Conservation (phyloP, 2,888 invertebrate species). For the Hofmannophila pseudospretella region DNA sequence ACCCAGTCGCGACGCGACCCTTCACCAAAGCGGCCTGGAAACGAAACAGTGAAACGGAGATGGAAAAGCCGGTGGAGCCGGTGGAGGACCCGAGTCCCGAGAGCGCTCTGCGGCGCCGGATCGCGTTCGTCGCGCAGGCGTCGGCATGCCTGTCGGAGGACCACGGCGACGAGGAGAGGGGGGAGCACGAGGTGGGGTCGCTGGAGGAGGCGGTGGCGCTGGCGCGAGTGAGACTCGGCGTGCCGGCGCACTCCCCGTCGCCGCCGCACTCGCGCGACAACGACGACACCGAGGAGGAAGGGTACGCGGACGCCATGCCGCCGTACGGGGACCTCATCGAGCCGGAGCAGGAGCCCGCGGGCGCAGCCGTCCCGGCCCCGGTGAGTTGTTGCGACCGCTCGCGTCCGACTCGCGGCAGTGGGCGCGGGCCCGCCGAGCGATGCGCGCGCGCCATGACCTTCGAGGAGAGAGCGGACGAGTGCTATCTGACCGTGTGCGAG, state of each 20-base stretch:
- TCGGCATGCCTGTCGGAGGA: slow-evolving; percentile 74
- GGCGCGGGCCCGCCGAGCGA: slow-evolving; percentile 50
- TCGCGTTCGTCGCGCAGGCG: slow-evolving; percentile 75
- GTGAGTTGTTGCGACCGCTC: neutral
- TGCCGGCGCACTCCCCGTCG: slow-evolving; percentile 46
- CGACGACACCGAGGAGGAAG: slow-evolving; percentile 68
- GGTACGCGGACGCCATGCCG: slow-evolving; percentile 67
- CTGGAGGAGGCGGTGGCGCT: slow-evolving; percentile 73
- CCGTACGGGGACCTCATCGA: slow-evolving; percentile 75
- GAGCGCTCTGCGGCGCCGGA: slow-evolving; percentile 65
- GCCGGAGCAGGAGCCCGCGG: slow-evolving; percentile 47
- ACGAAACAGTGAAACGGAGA: slow-evolving; percentile 52
- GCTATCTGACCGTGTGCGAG: slow-evolving; percentile 72
- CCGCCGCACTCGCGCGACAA: slow-evolving; percentile 54
- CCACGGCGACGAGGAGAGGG: slow-evolving; percentile 56
- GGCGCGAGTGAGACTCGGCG: slow-evolving; percentile 66
- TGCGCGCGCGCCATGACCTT: slow-evolving; percentile 76
- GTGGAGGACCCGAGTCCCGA: slow-evolving; percentile 67
- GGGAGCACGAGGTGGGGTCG: slow-evolving; percentile 61
- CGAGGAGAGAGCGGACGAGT: slow-evolving; percentile 68
- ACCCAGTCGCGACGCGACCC: slow-evolving; percentile 71
- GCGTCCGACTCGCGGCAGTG: slow-evolving; percentile 42
- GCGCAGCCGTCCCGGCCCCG: slow-evolving; percentile 47
- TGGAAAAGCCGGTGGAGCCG: slow-evolving; percentile 56
- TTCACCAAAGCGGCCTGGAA: slow-evolving; percentile 77